These are phyloP conservation scores for Drosophila quadrilineata DNA, from an alignment of 1,140 invertebrate species.

Conservation along the genomic window DNA sequence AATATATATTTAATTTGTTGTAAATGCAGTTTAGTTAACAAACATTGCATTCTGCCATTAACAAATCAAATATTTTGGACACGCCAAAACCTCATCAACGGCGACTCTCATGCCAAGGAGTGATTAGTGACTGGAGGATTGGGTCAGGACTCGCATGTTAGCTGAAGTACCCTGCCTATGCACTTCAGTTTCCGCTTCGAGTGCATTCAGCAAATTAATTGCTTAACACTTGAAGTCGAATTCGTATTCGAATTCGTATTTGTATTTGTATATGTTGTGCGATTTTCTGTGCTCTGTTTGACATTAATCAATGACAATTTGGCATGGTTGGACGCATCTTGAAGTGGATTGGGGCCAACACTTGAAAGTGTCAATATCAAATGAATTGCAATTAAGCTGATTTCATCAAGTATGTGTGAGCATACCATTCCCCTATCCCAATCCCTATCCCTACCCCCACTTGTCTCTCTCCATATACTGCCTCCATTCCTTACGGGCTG, in stretches of 20 bases:
- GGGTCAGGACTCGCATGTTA: background rate
- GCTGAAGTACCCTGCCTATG: slow-evolving; percentile 13
- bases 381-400: slow-evolving; percentile 69
- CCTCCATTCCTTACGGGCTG: background rate
- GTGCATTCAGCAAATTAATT: slow-evolving; percentile 60
- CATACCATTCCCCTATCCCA: slow-evolving; percentile 24
- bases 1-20: background rate
- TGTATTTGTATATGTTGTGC: slow-evolving; percentile 6
- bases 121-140: slow-evolving; percentile 24
- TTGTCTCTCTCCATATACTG: background rate
- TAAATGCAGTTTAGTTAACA: background rate
- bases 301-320: slow-evolving; percentile 70
- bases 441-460: background rate
- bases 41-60: slow-evolving; percentile 15
- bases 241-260: background rate
- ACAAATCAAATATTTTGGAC: slow-evolving; percentile 45
- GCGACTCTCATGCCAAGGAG: slow-evolving; percentile 41
- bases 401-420: slow-evolving; percentile 55
- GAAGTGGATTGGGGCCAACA: slow-evolving; percentile 29
- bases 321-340: slow-evolving; percentile 44
- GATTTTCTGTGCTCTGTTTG: slow-evolving; percentile 28
- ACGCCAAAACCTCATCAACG: slow-evolving; percentile 49
- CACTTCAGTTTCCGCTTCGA: slow-evolving; percentile 57
- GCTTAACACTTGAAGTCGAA: slow-evolving; percentile 38
- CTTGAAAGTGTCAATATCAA: slow-evolving; percentile 72